These are phyloP conservation scores for Microchrysa polita DNA, from an alignment of 2,888 invertebrate species.

Conservation along the genomic window DNA sequence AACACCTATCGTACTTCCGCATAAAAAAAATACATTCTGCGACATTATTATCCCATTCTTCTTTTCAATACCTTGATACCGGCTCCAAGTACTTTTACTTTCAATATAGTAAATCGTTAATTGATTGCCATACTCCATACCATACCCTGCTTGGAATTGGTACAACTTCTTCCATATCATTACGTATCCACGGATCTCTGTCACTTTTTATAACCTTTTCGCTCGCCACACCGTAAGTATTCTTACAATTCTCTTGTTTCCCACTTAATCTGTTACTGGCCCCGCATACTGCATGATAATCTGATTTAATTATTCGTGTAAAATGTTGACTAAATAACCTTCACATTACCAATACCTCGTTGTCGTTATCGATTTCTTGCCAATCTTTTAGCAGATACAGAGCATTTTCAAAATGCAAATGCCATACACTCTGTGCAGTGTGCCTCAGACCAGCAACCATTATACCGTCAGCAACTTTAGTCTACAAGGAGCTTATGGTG, in stretches of 20 bases:
- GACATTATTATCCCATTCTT: too few relatives aligned
- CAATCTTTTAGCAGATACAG: background rate
- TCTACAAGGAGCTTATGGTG: too few relatives aligned
- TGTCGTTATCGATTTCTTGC: background rate
- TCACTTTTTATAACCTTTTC: constrained; percentile 7
- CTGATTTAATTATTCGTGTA: constrained; percentile 41
- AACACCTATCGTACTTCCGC: too few relatives aligned
- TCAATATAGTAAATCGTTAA: background rate
- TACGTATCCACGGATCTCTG: background rate
- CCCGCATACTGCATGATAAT: constrained; percentile 15
- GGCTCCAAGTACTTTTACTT: background rate
- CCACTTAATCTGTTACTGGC: background rate
- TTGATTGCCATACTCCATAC: background rate
- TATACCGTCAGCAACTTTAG: too few relatives aligned
- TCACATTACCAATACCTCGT: constrained; percentile 14
- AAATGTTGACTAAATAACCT: constrained; percentile 32
- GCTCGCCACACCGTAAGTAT: background rate
- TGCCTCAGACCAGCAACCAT: too few relatives aligned
- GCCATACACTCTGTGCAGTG: too few relatives aligned
- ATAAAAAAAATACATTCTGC: too few relatives aligned
- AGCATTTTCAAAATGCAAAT: background rate
- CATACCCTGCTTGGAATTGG: background rate
- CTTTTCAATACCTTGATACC: too few relatives aligned
- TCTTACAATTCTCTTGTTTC: background rate
- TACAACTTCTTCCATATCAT: too few relatives aligned